Conservation (phyloP, 2,797 vertebrate species). For the Lates japonicus region DNA sequence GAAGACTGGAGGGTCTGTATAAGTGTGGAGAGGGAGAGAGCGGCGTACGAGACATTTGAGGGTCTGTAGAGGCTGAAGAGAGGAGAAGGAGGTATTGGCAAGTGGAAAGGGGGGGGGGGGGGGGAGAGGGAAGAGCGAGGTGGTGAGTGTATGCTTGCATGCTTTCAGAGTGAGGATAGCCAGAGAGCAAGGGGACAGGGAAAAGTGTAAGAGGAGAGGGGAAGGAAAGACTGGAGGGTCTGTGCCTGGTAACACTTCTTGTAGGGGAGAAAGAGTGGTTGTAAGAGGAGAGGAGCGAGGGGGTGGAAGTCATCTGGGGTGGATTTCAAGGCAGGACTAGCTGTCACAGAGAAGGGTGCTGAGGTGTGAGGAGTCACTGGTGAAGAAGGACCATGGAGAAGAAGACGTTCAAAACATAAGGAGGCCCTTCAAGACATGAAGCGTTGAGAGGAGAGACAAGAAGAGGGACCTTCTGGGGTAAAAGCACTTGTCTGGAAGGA, state of each 20-base stretch:
- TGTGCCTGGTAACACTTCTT: slow-evolving; percentile 62
- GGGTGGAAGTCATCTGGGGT: slow-evolving; percentile 58
- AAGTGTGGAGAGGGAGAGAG: slow-evolving; percentile 47
- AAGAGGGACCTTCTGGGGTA: slow-evolving; percentile 21
- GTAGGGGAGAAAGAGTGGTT: slow-evolving; percentile 51
- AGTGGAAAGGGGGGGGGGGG: slow-evolving; percentile 46
- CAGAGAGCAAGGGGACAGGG: slow-evolving; percentile 51
- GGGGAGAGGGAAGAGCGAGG: slow-evolving; percentile 42
- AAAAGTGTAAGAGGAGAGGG: slow-evolving; percentile 51
- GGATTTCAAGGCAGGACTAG: slow-evolving; percentile 60
- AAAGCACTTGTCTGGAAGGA: slow-evolving; percentile 27
- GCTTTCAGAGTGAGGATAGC: slow-evolving; percentile 67
- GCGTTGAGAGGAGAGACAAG: slow-evolving; percentile 43
- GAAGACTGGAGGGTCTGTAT: slow-evolving; percentile 70
- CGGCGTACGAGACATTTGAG: slow-evolving; percentile 38
- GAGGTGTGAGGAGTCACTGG: slow-evolving; percentile 68
- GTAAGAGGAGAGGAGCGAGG: slow-evolving; percentile 63
- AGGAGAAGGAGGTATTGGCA: slow-evolving; percentile 66
- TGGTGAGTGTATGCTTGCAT: slow-evolving; percentile 51
- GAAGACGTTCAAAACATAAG: slow-evolving; percentile 48
- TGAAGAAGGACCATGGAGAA: slow-evolving; percentile 54
- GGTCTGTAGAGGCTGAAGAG: slow-evolving; percentile 56
- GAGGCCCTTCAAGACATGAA: slow-evolving; percentile 45
- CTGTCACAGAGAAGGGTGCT: slow-evolving; percentile 48
- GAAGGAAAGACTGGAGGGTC: slow-evolving; percentile 42